Base-by-base conservation (phyloP, 2,888 invertebrate species). In the Norana najaformis region DNA sequence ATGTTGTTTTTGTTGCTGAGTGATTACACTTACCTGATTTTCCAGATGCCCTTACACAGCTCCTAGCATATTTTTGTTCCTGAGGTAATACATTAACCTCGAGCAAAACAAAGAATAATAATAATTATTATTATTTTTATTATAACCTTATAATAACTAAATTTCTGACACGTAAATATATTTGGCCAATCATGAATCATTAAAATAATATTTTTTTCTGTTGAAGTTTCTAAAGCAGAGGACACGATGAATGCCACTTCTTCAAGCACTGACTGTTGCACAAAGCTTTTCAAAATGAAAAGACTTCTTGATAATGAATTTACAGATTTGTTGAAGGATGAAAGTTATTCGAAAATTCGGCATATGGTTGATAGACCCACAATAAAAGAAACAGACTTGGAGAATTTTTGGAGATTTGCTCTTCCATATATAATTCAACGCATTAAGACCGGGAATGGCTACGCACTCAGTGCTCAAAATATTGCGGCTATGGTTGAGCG, bases 361-460 rank as follows among this genome's bases (percentile, higher is more conserved):
- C 85, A 16, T 36, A 23, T 85, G 37, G 36, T 23, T 23, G 36
- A 85, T 35, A 85, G 37, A 85, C 85, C 85, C 0, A 85, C 37
- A 8, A 85, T 36, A 85, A 23, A 85, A 85, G 85, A 35, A 85
- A 23, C 16, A 35, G 36, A 35, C 85, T 85, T 85, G 37, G 85
- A 85, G 37, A 36, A 85, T 18, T 85, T 36, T 37, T 85, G 85
- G 85, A 11, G 8, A 36, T 23, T 23, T 85, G 85, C 36, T 23
- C 23, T 85, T 85, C 85, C 85, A 36, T 85, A 85, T 18, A 36
- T 85, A 85, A 85, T 85, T 85, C 85, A 85, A 37, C 85, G 85
- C 85, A 85, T 85, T 23, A 85, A 85, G 37, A 85, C 37, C 6
- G 34, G 85, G 85, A 85, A 85, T 37, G 85, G 85, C 85, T 23